Evolutionary conservation across 2,797 vertebrate genomes (phyloP).

Genomic region (Crax fasciolata): DNA sequence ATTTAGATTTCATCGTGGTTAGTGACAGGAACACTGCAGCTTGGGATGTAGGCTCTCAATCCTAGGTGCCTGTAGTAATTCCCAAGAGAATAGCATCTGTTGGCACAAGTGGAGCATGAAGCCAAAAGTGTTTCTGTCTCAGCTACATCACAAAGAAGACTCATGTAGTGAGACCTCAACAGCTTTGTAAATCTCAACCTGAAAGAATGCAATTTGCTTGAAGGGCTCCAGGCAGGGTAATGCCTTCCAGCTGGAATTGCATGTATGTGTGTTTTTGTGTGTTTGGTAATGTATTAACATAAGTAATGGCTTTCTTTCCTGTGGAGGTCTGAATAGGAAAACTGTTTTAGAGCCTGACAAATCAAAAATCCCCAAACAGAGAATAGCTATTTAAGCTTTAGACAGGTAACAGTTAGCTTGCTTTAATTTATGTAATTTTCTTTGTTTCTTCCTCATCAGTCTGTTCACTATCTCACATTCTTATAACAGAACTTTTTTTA

Average conservation of each 20-base stretch:
- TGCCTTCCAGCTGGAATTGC: background rate
- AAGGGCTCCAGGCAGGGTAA: background rate
- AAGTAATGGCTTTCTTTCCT: background rate
- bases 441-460: background rate
- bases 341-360: background rate
- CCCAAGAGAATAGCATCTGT: background rate
- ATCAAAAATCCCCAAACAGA: background rate
- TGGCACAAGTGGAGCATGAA: conserved; percentile 9
- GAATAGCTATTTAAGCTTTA: background rate
- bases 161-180: background rate
- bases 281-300: background rate
- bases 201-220: background rate
- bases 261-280: rapidly evolving
- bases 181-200: background rate
- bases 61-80: conserved; percentile 22
- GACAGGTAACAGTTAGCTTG: background rate
- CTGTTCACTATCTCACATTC: background rate
- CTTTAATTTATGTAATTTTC: background rate
- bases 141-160: background rate
- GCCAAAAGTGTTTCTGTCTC: background rate
- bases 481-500: background rate
- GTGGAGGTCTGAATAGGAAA: background rate
- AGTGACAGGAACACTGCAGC: background rate
- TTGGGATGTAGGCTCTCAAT: conserved; percentile 12
- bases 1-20: background rate